Percentiles rank a stretch among this genome's conserved stretches.
These are phyloP conservation scores for Platysternon megacephalum DNA, from an alignment of 2,113 vertebrate species.

Conservation along the genomic window DNA sequence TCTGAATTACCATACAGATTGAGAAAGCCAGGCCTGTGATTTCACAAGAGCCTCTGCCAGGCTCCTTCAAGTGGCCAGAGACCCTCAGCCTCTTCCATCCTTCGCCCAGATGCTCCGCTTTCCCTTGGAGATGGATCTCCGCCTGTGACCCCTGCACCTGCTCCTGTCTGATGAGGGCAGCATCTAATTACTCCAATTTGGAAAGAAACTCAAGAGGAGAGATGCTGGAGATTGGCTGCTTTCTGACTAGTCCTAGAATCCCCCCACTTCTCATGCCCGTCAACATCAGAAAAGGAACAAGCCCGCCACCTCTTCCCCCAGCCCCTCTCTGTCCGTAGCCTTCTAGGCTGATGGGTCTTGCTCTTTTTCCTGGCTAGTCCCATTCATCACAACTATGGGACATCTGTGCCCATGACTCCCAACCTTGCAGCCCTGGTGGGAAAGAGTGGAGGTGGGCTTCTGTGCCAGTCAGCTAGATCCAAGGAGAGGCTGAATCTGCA, in stretches of 20 bases:
- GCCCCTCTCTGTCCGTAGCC: background rate
- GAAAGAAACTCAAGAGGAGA: background rate
- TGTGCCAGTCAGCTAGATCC: background rate
- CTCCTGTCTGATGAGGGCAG: background rate
- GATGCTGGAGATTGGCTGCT: background rate
- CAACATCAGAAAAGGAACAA: background rate
- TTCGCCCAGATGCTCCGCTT: background rate
- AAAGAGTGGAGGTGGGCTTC: background rate
- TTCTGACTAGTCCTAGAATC: background rate
- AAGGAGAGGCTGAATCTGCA: background rate
- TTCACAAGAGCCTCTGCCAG: background rate
- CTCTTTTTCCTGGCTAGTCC: background rate
- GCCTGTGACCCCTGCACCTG: background rate
- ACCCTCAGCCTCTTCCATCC: background rate
- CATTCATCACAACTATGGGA: background rate
- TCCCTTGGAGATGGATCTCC: background rate
- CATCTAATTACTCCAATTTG: background rate
- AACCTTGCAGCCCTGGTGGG: rapidly evolving
- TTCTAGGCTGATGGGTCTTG: background rate
- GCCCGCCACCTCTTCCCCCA: background rate
- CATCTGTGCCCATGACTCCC: background rate
- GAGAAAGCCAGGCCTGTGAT: background rate
- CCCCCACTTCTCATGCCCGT: background rate
- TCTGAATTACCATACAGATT: background rate
- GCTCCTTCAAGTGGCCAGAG: background rate